Evolutionary conservation across 2,113 vertebrate genomes (phyloP), one percentile per base, ranked within the genome.

Genomic region (Cebidichthys violaceus): DNA sequence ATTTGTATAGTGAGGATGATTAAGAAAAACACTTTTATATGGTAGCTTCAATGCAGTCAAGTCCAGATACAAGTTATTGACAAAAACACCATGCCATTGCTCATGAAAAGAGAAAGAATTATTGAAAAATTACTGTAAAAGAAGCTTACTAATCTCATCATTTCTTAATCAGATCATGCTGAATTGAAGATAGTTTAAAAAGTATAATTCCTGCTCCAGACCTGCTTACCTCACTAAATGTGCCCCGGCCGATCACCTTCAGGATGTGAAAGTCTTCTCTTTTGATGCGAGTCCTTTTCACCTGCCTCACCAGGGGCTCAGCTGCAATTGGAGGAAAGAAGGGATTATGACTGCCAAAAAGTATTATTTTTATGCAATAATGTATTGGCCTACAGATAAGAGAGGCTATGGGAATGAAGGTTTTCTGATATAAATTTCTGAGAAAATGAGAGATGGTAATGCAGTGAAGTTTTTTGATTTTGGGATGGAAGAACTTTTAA

Each of bases 191-290:
- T 2, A 10, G n/a, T 57, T 7, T 37, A 20, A 61, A n/a, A n/a
- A n/a, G n/a, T n/a, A n/a, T n/a, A n/a, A n/a, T n/a, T n/a, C n/a
- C n/a, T n/a, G n/a, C n/a, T n/a, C n/a, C n/a, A n/a, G n/a, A n/a
- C n/a, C n/a, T n/a, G 18, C 95, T 96, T 88, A 97, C 97, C 96
- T 97, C 96, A 54, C 97, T 97, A 92, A 97, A 97, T 7, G 96
- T 96, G 33, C 97, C 97, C 60, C 96, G 93, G 59, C 96, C 97
- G 29, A 97, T 97, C 91, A 97, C 96, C 90, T 96, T 97, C 59
- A 97, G 87, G 86, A 97, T 96, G 77, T 96, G 94, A 82, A 97
- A 97, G 88, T 97, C 97, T 1, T 96, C 94, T 71, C 94, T 94
- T 81, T 95, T 96, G 75, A 97, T 93, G 22, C 94, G 94, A 10